These are phyloP conservation scores for Eledona agricola DNA, from an alignment of 2,888 invertebrate species.

Conservation along the genomic window DNA sequence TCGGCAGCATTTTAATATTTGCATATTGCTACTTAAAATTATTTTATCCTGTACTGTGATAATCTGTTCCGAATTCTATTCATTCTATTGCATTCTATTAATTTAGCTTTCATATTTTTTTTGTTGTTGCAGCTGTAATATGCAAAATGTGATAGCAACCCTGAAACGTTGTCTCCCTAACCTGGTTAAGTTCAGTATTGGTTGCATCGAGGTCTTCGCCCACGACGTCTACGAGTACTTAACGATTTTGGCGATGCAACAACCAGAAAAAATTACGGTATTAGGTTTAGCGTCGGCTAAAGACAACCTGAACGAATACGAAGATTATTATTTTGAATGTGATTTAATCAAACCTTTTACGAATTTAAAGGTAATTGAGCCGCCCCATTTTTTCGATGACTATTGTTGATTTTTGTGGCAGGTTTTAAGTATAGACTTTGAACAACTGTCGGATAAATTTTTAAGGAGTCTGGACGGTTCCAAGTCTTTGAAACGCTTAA, in stretches of 20 bases:
- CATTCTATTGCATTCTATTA: neutral
- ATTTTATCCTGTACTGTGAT: too few relatives aligned
- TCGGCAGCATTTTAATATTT: too few relatives aligned
- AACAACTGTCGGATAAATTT: constrained; percentile 65
- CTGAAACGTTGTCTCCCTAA: constrained; percentile 52
- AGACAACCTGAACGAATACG: constrained; percentile 75
- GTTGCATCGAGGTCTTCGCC: constrained; percentile 59
- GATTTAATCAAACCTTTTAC: constrained; percentile 68
- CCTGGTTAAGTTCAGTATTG: constrained; percentile 58
- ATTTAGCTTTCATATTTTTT: constrained; percentile 17
- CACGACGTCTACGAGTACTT: constrained; percentile 54
- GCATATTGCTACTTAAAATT: too few relatives aligned
- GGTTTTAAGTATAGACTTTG: constrained; percentile 68
- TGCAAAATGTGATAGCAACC: constrained; percentile 46
- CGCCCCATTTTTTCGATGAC: constrained; percentile 51
- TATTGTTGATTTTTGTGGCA: constrained; percentile 45
- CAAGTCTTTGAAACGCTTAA: constrained; percentile 67
- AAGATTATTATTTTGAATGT: constrained; percentile 66
- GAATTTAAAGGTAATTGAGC: constrained; percentile 58
- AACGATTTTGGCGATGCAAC: constrained; percentile 55
- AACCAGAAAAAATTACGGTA: constrained; percentile 67
- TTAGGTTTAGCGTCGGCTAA: constrained; percentile 78
- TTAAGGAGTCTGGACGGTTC: constrained; percentile 56
- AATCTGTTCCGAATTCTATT: too few relatives aligned
- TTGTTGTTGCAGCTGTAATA: constrained; percentile 39